These are phyloP conservation scores for Brenthis ino DNA, from an alignment of 2,888 invertebrate species.

Conservation along the genomic window DNA sequence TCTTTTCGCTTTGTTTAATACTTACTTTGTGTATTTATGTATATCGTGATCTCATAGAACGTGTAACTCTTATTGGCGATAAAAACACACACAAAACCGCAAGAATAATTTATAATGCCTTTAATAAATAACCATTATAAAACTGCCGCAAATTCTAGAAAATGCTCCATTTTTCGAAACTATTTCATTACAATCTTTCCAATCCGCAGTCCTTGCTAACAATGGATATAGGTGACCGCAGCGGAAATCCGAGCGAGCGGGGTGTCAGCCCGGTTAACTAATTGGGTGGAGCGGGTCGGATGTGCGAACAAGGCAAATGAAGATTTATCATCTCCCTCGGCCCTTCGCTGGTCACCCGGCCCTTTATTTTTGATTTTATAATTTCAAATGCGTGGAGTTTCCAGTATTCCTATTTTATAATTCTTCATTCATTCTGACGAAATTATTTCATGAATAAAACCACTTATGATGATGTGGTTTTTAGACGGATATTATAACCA, in stretches of 20 bases:
- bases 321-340: constrained; percentile 74
- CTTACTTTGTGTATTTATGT: no score
- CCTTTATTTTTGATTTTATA: constrained; percentile 27
- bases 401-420: not conserved
- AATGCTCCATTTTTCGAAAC: constrained; percentile 31
- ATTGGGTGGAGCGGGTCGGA: constrained; percentile 75
- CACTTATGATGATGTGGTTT: no score
- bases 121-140: constrained; percentile 4
- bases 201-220: constrained; percentile 49
- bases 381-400: constrained; percentile 9
- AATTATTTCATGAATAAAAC: no score
- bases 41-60: no score
- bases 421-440: not conserved
- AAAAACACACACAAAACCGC: no score
- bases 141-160: constrained; percentile 19
- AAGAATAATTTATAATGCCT: no score
- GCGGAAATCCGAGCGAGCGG: constrained; percentile 64
- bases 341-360: constrained; percentile 48
- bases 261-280: constrained; percentile 63
- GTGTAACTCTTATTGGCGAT: no score
- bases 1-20: no score
- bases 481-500: no score
- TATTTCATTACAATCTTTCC: constrained; percentile 42
- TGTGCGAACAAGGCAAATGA: constrained; percentile 78
- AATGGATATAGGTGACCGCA: constrained; percentile 68